Evolutionary conservation across 1,140 invertebrate species (phyloP), one percentile per base, ranked within the genome.

Genomic region (Trachymyrmex cornetzi): DNA sequence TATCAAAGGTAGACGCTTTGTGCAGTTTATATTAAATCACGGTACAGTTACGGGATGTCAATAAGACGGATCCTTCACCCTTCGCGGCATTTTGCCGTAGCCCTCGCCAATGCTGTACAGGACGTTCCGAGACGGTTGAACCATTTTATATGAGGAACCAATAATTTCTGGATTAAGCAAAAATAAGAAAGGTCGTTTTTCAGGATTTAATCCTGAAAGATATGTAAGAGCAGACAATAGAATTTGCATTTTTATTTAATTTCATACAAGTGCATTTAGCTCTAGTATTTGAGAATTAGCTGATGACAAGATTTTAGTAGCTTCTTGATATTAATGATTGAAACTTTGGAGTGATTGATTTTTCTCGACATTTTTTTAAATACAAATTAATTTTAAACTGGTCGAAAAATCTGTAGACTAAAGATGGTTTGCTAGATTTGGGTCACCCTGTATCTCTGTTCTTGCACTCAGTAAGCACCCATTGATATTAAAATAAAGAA

Each of bases 11-110:
- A 88, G 66, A 85, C 86, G 87, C 91, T 94, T 94, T 93, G 90
- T 94, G 87, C 86, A 90, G 88, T 91, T 93, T 92, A 94, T 94
- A 95, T 95, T 93, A 93, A 95, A 94, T 94, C 92, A 92, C 72
- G 61, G 82, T 77, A 92, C 71, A 91, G 77, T 88, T 90, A 92
- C 91, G 85, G 88, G 88, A 93, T 91, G 91, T 93, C 91, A 92
- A 92, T 92, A 93, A 88, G 91, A 90, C 86, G 74, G 90, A 85
- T 88, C 85, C 79, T 79, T 48, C 63, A 61, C 64, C 77, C 77
- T 80, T 79, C 69, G 69, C 57, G 57, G 38, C 74, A 74, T 85
- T 66, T 48, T 57, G 34, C 34, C 34, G 72, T 44, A 7, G n/a
- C 64, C 74, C 44, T 64, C 48, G 48, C 57, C 38, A 38, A 57